These are phyloP conservation scores for Hypercompe scribonia DNA, from an alignment of 2,888 invertebrate species.

Conservation along the genomic window DNA sequence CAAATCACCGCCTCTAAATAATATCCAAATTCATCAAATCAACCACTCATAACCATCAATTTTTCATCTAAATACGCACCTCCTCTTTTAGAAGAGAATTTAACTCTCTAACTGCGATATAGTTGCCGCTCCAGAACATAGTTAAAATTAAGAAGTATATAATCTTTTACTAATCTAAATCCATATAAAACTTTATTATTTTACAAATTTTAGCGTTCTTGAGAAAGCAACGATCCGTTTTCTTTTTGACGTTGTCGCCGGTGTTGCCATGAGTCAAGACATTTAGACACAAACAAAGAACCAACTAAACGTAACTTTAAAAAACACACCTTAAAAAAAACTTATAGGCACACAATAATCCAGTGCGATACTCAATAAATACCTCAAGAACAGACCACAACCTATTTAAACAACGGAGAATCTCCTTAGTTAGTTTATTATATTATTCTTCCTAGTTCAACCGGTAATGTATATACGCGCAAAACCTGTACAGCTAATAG, in stretches of 20 bases:
- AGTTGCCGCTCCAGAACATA: slow-evolving; percentile 95
- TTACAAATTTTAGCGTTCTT: slow-evolving; percentile 70
- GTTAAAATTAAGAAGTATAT: slow-evolving; percentile 82
- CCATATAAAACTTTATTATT: slow-evolving; percentile 79
- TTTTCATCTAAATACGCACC: slow-evolving; percentile 85
- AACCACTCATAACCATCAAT: slow-evolving; percentile 77
- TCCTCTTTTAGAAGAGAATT: slow-evolving; percentile 92
- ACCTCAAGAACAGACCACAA: too few relatives aligned
- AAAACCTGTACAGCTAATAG: too few relatives aligned
- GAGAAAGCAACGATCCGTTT: slow-evolving; percentile 79
- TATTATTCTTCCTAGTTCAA: too few relatives aligned
- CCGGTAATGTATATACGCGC: too few relatives aligned
- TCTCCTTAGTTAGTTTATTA: too few relatives aligned
- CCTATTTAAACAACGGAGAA: too few relatives aligned
- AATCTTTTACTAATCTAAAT: slow-evolving; percentile 72
- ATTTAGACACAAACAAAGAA: not conserved
- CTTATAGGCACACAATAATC: not conserved
- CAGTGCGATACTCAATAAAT: too few relatives aligned
- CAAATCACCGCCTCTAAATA: slow-evolving; percentile 48
- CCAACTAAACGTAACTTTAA: slow-evolving; percentile 19
- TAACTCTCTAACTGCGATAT: slow-evolving; percentile 90
- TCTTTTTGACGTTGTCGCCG: slow-evolving; percentile 66
- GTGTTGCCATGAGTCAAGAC: slow-evolving; percentile 48
- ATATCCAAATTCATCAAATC: slow-evolving; percentile 52
- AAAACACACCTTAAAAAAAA: not conserved